Conservation (phyloP, 2,888 invertebrate genomes). For the Drosophila helvetica region DNA sequence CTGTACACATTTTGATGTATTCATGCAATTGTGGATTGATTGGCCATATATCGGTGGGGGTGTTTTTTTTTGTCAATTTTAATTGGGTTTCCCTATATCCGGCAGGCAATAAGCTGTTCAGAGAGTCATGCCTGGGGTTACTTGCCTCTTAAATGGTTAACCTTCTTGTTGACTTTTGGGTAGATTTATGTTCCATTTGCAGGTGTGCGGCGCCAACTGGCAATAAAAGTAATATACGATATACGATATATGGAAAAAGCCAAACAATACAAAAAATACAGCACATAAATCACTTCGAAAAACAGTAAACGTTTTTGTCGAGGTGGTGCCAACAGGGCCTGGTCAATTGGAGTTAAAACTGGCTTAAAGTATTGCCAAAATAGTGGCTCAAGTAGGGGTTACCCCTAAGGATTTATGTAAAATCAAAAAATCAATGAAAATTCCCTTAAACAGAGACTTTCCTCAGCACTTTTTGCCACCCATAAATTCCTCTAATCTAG, state of each 20-base stretch:
- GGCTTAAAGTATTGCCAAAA: slow-evolving; percentile 25
- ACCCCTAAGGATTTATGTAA: slow-evolving; percentile 9
- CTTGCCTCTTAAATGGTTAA: slow-evolving; percentile 26
- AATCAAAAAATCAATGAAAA: slow-evolving; percentile 1
- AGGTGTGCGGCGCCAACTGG: slow-evolving; percentile 34
- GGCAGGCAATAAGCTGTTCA: not conserved
- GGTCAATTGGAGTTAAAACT: slow-evolving; percentile 31
- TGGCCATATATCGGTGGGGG: slow-evolving; percentile 26
- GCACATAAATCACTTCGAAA: slow-evolving; percentile 45
- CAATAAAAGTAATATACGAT: slow-evolving; percentile 31
- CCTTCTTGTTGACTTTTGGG: slow-evolving; percentile 32
- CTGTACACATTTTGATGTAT: slow-evolving; percentile 11
- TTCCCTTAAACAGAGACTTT: not conserved
- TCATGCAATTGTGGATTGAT: slow-evolving; percentile 27
- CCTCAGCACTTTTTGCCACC: not conserved
- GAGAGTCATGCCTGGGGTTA: slow-evolving; percentile 19
- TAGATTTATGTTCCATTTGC: slow-evolving; percentile 35
- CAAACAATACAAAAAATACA: slow-evolving; percentile 40
- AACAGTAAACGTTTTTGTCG: not conserved
- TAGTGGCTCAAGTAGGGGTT: slow-evolving; percentile 23
- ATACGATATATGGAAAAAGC: not conserved
- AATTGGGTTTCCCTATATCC: slow-evolving; percentile 32
- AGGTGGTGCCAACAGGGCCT: not conserved
- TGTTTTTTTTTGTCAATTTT: slow-evolving; percentile 27
- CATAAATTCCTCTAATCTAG: too few relatives aligned